Conservation (phyloP, 2,888 invertebrate genomes). For the Cheilosia urbana region DNA sequence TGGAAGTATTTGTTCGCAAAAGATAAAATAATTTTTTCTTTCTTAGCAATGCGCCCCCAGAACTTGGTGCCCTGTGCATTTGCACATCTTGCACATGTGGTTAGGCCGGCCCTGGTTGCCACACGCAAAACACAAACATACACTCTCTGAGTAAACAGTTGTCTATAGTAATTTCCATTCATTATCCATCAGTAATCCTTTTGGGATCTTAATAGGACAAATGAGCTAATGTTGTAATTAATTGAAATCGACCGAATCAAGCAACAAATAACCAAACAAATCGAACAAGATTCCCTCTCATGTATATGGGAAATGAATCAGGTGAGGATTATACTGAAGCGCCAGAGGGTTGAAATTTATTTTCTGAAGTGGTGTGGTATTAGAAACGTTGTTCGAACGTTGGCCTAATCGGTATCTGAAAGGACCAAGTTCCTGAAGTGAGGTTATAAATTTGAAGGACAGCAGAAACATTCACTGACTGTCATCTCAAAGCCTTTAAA, state of each 20-base stretch:
- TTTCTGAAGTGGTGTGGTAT: slow-evolving; percentile 1
- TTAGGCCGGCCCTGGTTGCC: too few species aligned
- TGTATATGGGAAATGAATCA: slow-evolving; percentile 55
- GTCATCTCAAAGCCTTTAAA: neutral
- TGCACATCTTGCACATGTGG: too few species aligned
- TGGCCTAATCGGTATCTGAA: neutral
- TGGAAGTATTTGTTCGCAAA: too few species aligned
- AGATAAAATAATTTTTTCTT: too few species aligned
- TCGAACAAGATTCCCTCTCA: slow-evolving; percentile 43
- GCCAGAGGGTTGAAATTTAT: slow-evolving; percentile 20
- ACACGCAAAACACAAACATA: neutral
- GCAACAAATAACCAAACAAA: slow-evolving; percentile 71
- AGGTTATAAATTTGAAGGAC: neutral
- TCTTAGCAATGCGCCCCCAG: too few species aligned
- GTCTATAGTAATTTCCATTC: slow-evolving; percentile 69
- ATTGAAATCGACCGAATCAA: slow-evolving; percentile 72
- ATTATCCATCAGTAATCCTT: slow-evolving; percentile 72
- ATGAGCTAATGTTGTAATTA: slow-evolving; percentile 74
- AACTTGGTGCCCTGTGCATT: too few species aligned
- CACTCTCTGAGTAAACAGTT: slow-evolving; percentile 44
- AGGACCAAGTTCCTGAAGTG: neutral
- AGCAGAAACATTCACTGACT: too few species aligned
- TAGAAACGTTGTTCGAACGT: neutral
- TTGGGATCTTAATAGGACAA: slow-evolving; percentile 71
- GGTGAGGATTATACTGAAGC: slow-evolving; percentile 44